Percentiles rank a stretch among this genome's conserved stretches.
phyloP scores from a whole-genome alignment of 2,797 vertebrate genomes.

The Perodicticus potto region DNA sequence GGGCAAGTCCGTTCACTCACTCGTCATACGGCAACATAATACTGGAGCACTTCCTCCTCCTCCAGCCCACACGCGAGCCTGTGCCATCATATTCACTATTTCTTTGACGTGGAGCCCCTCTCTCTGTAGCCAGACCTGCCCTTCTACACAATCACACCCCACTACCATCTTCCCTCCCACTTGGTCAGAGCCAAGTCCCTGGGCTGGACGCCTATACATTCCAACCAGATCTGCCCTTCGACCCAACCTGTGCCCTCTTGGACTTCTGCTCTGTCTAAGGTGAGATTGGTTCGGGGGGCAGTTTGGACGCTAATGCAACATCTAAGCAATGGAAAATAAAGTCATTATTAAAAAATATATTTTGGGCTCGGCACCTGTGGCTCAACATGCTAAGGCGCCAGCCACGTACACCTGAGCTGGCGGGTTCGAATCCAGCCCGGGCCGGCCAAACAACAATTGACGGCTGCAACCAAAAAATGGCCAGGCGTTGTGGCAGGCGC shows the following conservation, averaged over 20 bases:
- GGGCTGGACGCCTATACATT: neutral
- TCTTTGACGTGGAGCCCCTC: neutral
- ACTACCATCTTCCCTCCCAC: no score
- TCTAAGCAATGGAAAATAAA: neutral
- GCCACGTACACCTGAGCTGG: no score
- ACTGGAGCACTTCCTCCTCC: neutral
- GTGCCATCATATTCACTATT: neutral
- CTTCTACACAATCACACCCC: neutral
- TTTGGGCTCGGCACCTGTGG: no score
- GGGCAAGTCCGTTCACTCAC: neutral
- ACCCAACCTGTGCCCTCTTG: neutral
- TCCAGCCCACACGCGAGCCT: no score
- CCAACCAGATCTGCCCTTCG: neutral
- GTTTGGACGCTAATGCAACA: neutral
- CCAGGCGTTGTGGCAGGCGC: no score
- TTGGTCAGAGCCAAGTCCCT: neutral
- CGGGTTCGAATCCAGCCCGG: no score
- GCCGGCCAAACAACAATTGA: no score
- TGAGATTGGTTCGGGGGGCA: neutral
- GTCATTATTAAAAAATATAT: neutral
- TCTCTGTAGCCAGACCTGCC: neutral
- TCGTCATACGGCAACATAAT: neutral
- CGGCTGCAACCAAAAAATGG: no score
- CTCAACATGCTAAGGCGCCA: no score
- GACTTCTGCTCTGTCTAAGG: no score